A percentile compares a stretch with the other conserved stretches of the same genome.
Conservation (phyloP, 2,888 invertebrate genomes). For the Macrosiphum euphorbiae region DNA sequence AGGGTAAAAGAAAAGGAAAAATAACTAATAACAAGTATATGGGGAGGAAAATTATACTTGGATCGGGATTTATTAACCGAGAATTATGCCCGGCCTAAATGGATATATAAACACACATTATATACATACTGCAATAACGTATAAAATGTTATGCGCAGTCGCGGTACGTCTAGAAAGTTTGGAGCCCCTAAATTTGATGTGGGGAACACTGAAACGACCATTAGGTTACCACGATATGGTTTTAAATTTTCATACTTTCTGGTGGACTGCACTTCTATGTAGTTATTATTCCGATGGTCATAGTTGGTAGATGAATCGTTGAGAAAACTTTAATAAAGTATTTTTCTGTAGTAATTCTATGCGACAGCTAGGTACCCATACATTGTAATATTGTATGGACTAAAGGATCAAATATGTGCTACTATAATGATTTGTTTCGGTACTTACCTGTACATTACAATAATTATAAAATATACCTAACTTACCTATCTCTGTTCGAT, state of each 20-base stretch:
- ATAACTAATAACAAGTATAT: neutral
- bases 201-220: neutral
- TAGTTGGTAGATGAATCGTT: neutral
- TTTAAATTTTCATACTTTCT: neutral
- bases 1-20: neutral
- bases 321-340: neutral
- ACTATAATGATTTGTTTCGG: neutral
- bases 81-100: neutral
- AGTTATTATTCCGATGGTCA: neutral
- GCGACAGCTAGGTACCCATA: neutral
- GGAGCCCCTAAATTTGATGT: neutral
- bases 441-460: neutral
- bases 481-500: neutral
- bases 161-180: neutral
- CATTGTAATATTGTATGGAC: neutral
- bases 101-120: neutral
- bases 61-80: neutral
- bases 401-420: neutral
- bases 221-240: no score
- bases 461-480: neutral
- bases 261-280: neutral
- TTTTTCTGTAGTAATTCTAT: neutral
- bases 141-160: constrained; percentile 11
- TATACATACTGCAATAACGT: neutral
- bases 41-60: neutral